Evolutionary conservation across 2,797 vertebrate species (phyloP).

Genomic region (Platalea minor): DNA sequence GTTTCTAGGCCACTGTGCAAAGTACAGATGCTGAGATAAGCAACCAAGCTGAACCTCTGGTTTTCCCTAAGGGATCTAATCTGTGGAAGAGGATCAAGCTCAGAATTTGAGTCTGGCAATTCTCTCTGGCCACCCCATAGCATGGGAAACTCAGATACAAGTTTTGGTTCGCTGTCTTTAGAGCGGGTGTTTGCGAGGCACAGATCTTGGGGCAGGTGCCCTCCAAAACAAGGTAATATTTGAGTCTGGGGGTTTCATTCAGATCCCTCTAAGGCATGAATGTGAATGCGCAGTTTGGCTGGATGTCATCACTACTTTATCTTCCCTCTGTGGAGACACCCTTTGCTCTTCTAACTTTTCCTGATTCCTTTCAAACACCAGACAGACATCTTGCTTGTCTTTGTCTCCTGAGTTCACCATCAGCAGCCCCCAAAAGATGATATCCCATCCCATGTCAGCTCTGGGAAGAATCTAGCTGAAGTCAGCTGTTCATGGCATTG

Average conservation of each 20-base stretch:
- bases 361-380: neutral
- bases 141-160: neutral
- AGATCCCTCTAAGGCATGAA: neutral
- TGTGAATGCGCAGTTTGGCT: neutral
- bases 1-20: neutral
- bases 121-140: neutral
- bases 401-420: neutral
- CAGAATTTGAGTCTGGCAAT: neutral
- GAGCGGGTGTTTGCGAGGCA: accelerated
- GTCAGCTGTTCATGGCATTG: neutral
- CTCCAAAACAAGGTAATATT: neutral
- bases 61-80: neutral
- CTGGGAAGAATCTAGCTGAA: neutral
- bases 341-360: neutral
- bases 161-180: neutral
- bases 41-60: neutral
- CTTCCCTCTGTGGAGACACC: neutral
- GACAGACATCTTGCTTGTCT: neutral
- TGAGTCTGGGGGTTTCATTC: neutral
- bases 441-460: neutral
- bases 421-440: neutral
- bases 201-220: neutral
- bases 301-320: neutral
- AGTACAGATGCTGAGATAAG: conserved; percentile 9
- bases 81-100: neutral